Evolutionary conservation across 2,113 vertebrate genomes (phyloP).

Genomic region (Peromyscus californicus): DNA sequence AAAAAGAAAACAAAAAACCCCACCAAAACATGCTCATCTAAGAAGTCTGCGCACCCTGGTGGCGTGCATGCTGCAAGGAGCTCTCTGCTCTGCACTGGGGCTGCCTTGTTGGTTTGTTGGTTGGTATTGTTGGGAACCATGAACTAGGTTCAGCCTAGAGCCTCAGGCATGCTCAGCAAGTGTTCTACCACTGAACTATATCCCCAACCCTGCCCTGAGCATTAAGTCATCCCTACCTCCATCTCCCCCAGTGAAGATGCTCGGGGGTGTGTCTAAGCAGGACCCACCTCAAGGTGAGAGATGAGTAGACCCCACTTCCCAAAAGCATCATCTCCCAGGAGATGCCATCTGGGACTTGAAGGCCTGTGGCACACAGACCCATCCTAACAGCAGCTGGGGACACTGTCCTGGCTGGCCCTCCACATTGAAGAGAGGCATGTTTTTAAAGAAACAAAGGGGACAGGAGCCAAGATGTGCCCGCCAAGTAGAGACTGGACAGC

Average conservation of each 20-base stretch:
- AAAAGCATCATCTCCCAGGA: not conserved
- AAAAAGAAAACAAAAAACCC: not conserved
- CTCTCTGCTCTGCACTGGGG: rapidly evolving
- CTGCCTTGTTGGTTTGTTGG: no score
- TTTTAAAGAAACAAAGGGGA: slow-evolving; percentile 51
- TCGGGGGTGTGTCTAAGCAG: not conserved
- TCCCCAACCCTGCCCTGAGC: not conserved
- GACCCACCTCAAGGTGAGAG: rapidly evolving
- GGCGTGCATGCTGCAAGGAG: rapidly evolving
- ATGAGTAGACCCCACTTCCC: not conserved
- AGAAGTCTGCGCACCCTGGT: not conserved
- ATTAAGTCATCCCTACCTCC: not conserved
- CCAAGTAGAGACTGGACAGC: slow-evolving; percentile 11
- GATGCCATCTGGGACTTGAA: rapidly evolving
- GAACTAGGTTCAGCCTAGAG: not conserved
- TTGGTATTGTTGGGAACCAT: not conserved
- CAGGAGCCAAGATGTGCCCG: not conserved
- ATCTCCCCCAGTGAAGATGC: rapidly evolving
- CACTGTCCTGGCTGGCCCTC: not conserved
- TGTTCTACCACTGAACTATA: not conserved
- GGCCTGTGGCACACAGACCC: rapidly evolving
- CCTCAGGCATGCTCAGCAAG: not conserved
- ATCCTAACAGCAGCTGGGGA: not conserved
- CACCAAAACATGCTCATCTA: not conserved
- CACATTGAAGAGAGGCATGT: not conserved